phyloP scores from a whole-genome alignment of 2,113 vertebrate species.

The Procavia capensis region DNA sequence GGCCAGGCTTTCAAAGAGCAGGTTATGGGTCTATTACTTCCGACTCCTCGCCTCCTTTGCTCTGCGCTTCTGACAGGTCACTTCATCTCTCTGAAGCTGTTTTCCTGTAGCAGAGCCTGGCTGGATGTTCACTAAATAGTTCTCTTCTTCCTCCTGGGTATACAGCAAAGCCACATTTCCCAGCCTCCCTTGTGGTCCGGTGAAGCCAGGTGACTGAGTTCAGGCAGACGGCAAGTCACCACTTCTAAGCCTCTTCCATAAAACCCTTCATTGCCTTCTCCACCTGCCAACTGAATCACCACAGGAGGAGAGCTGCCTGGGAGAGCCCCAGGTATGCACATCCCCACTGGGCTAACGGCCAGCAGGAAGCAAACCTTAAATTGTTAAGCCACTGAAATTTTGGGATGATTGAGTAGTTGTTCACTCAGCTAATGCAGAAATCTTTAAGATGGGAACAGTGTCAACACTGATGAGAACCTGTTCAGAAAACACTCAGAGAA shows the following conservation, averaged over 20 bases:
- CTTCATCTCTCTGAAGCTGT: not conserved
- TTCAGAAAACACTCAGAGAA: not conserved
- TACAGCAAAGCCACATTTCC: not conserved
- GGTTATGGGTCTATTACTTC: not conserved
- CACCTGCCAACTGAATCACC: no score
- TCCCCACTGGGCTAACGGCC: accelerated
- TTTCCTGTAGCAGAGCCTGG: not conserved
- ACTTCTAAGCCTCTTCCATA: no score
- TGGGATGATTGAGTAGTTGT: not conserved
- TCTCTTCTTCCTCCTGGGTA: not conserved
- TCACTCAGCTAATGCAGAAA: not conserved
- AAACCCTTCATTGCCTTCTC: not conserved
- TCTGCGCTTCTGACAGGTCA: not conserved
- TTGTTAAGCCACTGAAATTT: not conserved
- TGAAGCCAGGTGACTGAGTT: no score
- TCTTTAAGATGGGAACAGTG: not conserved
- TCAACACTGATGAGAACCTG: not conserved
- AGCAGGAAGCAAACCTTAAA: not conserved
- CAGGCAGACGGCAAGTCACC: no score
- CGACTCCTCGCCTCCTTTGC: not conserved
- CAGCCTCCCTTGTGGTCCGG: not conserved
- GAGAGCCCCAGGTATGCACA: accelerated
- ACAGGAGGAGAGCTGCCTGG: accelerated
- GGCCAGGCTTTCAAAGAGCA: not conserved
- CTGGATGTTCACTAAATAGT: no score